Base-by-base conservation (phyloP, 2,797 vertebrate genomes). In the Coluber constrictor region DNA sequence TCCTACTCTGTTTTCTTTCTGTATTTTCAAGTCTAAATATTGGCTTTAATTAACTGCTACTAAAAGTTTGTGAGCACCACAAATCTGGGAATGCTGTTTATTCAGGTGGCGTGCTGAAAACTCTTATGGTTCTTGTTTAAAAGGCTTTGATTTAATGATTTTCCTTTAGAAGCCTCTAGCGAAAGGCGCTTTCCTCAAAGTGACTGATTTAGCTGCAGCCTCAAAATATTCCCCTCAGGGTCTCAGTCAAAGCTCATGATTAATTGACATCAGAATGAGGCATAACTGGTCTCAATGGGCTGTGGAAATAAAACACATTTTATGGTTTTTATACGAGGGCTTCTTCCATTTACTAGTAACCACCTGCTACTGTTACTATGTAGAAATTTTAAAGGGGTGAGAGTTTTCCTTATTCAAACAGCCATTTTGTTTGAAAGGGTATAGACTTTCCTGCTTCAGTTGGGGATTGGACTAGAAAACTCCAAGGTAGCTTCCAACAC, bases 261-360 rank as follows among this genome's bases (percentile, higher is more conserved):
- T 95, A 96, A 87, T 60, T 94, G 74, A 92, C 91, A 63, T 87
- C 88, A 32, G n/a, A 90, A 96, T 63, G 87, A 93, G 5, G 88
- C 57, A 56, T n/a, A 95, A 92, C 57, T 51, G 9, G 43, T 95
- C 90, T 90, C 55, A 90, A 5, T 20, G 60, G 66, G 87, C 94
- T 83, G 15, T 86, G 55, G 11, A 43, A 23, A 32, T 59, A 92
- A 90, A 91, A 93, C 95, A 83, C 13, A 88, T 86, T 92, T 93
- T 88, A 61, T 10, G 32, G 56, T 27, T 94, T 86, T 93, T 54
- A 56, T 54, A 92, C 56, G 54, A 74, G 3, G 86, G 94, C 3
- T 88, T 95, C 93, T 93, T 70, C 32, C n/a, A 91, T 90, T 91
- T 60, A 86, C 86, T 93, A 60, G 20, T 94, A 93, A 60, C 3